Percentiles rank a stretch among this genome's conserved stretches.
phyloP scores from a whole-genome alignment of 2,113 vertebrate genomes.

The Notarius quadriscutis region DNA sequence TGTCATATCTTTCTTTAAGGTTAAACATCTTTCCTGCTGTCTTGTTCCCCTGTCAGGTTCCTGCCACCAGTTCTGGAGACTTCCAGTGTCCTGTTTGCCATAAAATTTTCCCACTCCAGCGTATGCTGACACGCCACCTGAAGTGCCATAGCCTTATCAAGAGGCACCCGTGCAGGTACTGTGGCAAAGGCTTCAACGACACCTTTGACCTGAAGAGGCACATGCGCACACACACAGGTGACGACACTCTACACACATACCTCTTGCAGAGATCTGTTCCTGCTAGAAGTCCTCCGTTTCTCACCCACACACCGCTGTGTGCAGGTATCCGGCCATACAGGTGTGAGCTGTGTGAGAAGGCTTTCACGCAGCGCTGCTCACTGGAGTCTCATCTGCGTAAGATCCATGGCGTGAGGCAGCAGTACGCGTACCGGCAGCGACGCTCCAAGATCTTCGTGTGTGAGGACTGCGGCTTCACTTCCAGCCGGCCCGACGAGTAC shows the following conservation, averaged over 20 bases:
- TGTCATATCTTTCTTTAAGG: neutral
- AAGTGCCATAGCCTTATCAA: constrained; percentile 87
- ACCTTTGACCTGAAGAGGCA: constrained; percentile 91
- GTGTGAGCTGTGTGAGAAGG: constrained; percentile 85
- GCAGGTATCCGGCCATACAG: constrained; percentile 86
- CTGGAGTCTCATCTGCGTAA: constrained; percentile 87
- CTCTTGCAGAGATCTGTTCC: neutral
- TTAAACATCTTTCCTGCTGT: neutral
- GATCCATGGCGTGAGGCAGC: constrained; percentile 81
- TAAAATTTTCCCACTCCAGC: constrained; percentile 84
- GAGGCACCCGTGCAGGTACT: constrained; percentile 80
- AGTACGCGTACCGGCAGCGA: constrained; percentile 84
- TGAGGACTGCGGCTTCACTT: constrained; percentile 86
- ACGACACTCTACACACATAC: constrained; percentile 13
- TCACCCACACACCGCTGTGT: neutral
- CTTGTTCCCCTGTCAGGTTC: constrained; percentile 52
- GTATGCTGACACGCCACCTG: constrained; percentile 85
- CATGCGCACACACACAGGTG: constrained; percentile 88
- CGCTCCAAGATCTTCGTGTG: constrained; percentile 90
- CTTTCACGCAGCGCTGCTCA: constrained; percentile 88
- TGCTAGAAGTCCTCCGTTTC: constrained; percentile 13
- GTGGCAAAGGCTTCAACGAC: constrained; percentile 88
- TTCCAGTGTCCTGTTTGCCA: constrained; percentile 80
- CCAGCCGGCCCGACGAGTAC: constrained; percentile 75
- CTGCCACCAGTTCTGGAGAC: constrained; percentile 58